Evolutionary conservation across 2,888 invertebrate genomes (phyloP).

Genomic region (Tromatobia lineatoria): DNA sequence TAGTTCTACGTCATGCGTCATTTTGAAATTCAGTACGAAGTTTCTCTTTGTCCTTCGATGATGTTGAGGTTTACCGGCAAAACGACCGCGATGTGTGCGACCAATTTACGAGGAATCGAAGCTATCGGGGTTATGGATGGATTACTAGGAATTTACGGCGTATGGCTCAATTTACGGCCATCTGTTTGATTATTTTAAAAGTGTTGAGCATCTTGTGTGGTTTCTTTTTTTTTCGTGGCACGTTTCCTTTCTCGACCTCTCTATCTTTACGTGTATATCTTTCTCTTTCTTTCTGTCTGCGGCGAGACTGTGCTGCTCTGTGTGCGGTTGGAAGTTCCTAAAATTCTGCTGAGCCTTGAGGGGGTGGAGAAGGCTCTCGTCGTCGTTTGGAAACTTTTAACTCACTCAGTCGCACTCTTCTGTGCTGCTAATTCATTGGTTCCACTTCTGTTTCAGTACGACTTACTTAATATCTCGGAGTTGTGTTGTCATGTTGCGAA

Average conservation of each 20-base stretch:
- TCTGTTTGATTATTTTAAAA: constrained; percentile 8
- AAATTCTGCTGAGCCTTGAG: neutral
- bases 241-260: neutral
- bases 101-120: neutral
- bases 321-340: constrained; percentile 14
- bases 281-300: neutral
- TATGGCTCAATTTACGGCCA: neutral
- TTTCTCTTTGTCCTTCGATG: neutral
- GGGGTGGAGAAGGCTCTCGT: neutral
- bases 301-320: constrained; percentile 1
- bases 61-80: neutral
- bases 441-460: neutral
- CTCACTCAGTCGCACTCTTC: neutral
- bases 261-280: neutral
- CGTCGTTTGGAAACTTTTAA: neutral
- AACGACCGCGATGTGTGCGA: neutral
- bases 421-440: neutral
- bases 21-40: neutral
- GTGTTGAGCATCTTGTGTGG: neutral
- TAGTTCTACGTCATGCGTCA: neutral
- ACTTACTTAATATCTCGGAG: neutral
- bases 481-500: constrained; percentile 27
- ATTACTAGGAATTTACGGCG: neutral
- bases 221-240: neutral
- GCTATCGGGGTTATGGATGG: neutral